These are phyloP conservation scores for Nemurella pictetii DNA, from an alignment of 2,888 invertebrate genomes.

Conservation along the genomic window DNA sequence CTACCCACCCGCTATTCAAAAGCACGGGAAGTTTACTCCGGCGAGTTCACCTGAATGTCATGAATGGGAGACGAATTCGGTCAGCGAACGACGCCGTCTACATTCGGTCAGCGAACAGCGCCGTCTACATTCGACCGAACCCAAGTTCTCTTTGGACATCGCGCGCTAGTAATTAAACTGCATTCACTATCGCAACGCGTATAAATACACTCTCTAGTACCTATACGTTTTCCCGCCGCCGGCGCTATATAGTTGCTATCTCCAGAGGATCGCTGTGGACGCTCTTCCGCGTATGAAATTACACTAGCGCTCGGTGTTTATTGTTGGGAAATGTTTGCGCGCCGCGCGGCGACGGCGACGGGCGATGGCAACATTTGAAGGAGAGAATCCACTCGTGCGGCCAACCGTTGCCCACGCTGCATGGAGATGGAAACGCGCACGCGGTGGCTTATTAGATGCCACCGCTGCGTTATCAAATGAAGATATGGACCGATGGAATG, in stretches of 20 bases:
- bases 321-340: conserved; percentile 9
- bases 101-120: neutral
- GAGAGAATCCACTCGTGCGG: conserved; percentile 11
- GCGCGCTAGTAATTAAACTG: conserved; percentile 10
- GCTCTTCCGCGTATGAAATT: neutral
- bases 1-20: neutral
- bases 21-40: neutral
- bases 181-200: conserved; percentile 10
- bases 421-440: neutral
- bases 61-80: neutral
- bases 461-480: neutral
- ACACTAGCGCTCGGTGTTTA: neutral
- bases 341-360: neutral
- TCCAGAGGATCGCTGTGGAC: neutral
- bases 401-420: neutral
- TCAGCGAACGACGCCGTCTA: neutral
- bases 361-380: neutral
- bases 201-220: neutral
- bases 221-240: neutral
- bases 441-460: neutral
- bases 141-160: conserved; percentile 6
- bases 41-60: neutral
- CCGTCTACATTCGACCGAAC: neutral
- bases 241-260: neutral
- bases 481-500: neutral